A percentile compares a stretch with the other conserved stretches of the same genome.
phyloP scores from a whole-genome alignment of 2,888 invertebrate genomes.

The Euphydryas editha region DNA sequence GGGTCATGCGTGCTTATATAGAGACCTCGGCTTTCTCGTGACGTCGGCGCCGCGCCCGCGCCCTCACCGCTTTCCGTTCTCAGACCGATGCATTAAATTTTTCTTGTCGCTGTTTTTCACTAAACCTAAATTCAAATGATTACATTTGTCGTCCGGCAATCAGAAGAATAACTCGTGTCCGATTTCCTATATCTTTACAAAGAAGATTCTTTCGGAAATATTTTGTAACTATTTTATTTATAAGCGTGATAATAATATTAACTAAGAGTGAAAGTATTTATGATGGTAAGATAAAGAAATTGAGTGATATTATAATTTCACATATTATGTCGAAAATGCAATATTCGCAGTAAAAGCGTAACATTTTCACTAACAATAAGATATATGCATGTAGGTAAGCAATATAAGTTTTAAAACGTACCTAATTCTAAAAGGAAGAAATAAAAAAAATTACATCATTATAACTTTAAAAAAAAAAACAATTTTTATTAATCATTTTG shows the following conservation, averaged over 20 bases:
- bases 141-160: conserved; percentile 58
- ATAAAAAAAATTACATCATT: too few relatives aligned
- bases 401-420: too few relatives aligned
- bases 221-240: not conserved
- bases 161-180: conserved; percentile 46
- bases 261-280: not conserved
- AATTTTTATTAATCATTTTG: too few relatives aligned
- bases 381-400: too few relatives aligned
- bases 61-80: conserved; percentile 56
- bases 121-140: conserved; percentile 46
- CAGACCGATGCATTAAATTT: conserved; percentile 52
- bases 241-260: not conserved
- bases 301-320: not conserved
- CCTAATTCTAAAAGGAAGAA: too few relatives aligned
- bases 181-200: not conserved
- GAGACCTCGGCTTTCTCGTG: conserved; percentile 77
- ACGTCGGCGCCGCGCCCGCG: conserved; percentile 61
- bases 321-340: not conserved
- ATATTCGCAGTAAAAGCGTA: not conserved
- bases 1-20: conserved; percentile 72
- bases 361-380: too few relatives aligned
- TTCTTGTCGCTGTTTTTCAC: conserved; percentile 69
- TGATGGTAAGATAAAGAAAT: not conserved
- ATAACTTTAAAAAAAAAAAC: too few relatives aligned
- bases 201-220: not conserved